phyloP scores from a whole-genome alignment of 2,113 vertebrate genomes.

The Mastomys coucha region DNA sequence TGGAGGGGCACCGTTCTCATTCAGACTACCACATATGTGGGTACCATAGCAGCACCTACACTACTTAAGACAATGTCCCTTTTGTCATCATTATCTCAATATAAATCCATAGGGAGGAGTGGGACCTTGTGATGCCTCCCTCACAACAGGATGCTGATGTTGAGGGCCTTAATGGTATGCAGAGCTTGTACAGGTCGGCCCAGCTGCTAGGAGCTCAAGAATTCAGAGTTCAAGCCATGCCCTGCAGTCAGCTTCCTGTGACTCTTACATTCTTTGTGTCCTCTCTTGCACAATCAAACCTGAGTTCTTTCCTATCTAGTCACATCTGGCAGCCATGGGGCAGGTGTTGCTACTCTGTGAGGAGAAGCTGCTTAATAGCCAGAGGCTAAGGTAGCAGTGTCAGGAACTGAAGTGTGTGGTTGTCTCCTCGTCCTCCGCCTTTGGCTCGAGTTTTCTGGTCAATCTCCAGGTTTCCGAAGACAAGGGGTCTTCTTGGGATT shows the following conservation, averaged over 20 bases:
- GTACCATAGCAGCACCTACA: not conserved
- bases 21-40: not conserved
- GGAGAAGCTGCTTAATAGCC: not conserved
- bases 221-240: not conserved
- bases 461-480: not conserved
- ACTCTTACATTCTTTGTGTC: not conserved
- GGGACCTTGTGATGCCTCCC: too few relatives aligned
- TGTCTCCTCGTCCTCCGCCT: not conserved
- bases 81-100: not conserved
- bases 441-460: not conserved
- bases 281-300: not conserved
- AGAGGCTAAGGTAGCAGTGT: rapidly evolving
- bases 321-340: not conserved
- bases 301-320: not conserved
- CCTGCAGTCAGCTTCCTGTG: not conserved
- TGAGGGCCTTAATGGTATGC: not conserved
- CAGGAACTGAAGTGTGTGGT: not conserved
- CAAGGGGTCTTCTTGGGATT: not conserved
- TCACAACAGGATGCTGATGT: not conserved
- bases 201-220: not conserved
- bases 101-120: not conserved
- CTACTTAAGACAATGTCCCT: not conserved
- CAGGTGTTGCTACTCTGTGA: not conserved
- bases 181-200: not conserved
- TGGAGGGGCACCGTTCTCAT: too few relatives aligned